A percentile compares a stretch with the other conserved stretches of the same genome.
Evolutionary conservation across 2,888 invertebrate species (phyloP).

Genomic region (Azorinus chamasolen): DNA sequence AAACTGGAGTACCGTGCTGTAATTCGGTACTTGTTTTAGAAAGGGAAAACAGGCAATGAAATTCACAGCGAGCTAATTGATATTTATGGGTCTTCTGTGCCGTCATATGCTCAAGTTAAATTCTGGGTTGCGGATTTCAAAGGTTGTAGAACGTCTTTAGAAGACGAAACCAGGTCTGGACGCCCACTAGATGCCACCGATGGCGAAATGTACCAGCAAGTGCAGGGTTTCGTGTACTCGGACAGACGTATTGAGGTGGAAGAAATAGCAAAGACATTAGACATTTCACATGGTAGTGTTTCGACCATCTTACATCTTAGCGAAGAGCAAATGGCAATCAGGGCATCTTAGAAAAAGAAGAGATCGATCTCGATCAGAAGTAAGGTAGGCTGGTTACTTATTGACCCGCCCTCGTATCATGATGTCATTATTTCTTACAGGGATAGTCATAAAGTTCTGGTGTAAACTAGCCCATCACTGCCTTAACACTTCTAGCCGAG

Average conservation of each 20-base stretch:
- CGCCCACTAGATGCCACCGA: conserved; percentile 12
- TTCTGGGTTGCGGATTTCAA: neutral
- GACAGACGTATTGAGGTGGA: conserved; percentile 1
- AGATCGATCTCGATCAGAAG: no score
- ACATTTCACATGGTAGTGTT: conserved; percentile 4
- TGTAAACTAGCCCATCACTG: no score
- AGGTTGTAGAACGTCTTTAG: neutral
- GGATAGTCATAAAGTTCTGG: no score
- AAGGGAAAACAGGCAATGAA: neutral
- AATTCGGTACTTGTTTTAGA: no score
- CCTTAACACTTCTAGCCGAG: no score
- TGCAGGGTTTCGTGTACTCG: conserved; percentile 2
- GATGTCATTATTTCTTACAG: no score
- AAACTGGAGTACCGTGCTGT: no score
- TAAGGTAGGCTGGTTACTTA: no score
- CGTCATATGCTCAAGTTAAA: neutral
- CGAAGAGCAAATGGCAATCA: no score
- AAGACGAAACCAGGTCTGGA: conserved; percentile 3
- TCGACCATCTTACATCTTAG: no score
- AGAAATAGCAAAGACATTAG: neutral
- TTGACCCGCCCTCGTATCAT: no score
- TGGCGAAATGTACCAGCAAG: neutral
- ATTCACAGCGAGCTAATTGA: conserved; percentile 1
- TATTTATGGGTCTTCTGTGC: neutral
- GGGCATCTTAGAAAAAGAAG: no score